phyloP scores from a whole-genome alignment of 1,140 invertebrate species.

The Planococcus citri region DNA sequence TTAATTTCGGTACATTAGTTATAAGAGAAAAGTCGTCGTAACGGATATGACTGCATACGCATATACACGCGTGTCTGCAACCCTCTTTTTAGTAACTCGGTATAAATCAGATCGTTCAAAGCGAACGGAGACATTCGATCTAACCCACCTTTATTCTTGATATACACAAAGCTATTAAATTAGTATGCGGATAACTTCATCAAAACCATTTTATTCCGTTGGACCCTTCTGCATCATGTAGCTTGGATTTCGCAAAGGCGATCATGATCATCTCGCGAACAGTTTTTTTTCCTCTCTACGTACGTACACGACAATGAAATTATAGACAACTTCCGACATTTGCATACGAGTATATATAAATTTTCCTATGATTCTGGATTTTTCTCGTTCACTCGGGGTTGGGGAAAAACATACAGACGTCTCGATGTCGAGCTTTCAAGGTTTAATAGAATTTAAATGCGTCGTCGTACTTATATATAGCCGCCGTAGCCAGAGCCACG shows the following conservation, averaged over 20 bases:
- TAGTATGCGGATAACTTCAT: conserved; percentile 19
- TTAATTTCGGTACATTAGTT: conserved; percentile 12
- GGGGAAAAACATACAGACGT: too few relatives aligned
- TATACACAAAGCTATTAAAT: conserved; percentile 17
- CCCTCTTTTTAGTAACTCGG: neutral
- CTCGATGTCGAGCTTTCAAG: neutral
- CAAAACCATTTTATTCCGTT: neutral
- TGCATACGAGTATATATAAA: neutral
- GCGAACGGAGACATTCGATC: neutral
- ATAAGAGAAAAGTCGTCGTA: neutral
- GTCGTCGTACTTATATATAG: too few relatives aligned
- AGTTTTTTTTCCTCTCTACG: too few relatives aligned
- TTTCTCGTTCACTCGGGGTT: too few relatives aligned
- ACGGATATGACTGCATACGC: conserved; percentile 8
- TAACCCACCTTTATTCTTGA: conserved; percentile 9
- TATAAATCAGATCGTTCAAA: conserved; percentile 6
- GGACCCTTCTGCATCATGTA: neutral
- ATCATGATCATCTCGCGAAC: too few relatives aligned
- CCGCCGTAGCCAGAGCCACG: too few relatives aligned
- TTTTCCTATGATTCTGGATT: neutral
- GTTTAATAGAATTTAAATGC: neutral
- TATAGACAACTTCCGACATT: neutral
- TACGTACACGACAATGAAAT: neutral
- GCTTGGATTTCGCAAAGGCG: too few relatives aligned
- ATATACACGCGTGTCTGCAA: neutral